Evolutionary conservation across 2,888 invertebrate genomes (phyloP).

Genomic region (Buathra laborator): DNA sequence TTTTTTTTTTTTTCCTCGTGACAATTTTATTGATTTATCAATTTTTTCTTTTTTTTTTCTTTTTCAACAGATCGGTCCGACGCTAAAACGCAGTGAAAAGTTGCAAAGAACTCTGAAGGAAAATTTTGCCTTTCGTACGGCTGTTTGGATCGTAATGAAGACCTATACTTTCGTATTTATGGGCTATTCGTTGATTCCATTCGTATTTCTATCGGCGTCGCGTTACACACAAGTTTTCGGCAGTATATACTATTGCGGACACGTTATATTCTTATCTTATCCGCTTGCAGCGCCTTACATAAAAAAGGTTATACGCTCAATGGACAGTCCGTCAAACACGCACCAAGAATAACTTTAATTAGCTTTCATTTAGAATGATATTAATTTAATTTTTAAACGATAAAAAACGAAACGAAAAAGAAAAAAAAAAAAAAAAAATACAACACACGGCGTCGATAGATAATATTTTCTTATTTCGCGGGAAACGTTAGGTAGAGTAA

Average conservation of each 20-base stretch:
- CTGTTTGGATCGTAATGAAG: conserved; percentile 88
- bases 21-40: conserved; percentile 54
- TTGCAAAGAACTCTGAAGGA: conserved; percentile 85
- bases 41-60: conserved; percentile 42
- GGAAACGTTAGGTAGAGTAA: conserved; percentile 17
- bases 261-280: conserved; percentile 89
- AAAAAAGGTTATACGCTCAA: conserved; percentile 77
- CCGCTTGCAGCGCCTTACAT: conserved; percentile 85
- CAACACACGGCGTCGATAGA: conserved; percentile 30
- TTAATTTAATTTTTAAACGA: conserved; percentile 28
- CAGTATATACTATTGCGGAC: conserved; percentile 90
- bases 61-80: conserved; percentile 85
- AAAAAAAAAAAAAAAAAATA: too few relatives aligned
- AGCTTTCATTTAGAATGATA: not conserved
- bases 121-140: conserved; percentile 82
- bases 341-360: conserved; percentile 70
- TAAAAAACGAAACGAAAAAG: not conserved
- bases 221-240: conserved; percentile 89
- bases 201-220: conserved; percentile 89
- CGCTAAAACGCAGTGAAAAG: conserved; percentile 86
- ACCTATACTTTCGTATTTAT: conserved; percentile 92
- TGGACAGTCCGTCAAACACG: conserved; percentile 55
- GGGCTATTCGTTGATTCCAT: conserved; percentile 93
- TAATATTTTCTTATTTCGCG: conserved; percentile 63
- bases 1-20: not conserved